A percentile compares a stretch with the other conserved stretches of the same genome.
Conservation (phyloP, 2,113 vertebrate genomes). For the Antidorcas marsupialis region DNA sequence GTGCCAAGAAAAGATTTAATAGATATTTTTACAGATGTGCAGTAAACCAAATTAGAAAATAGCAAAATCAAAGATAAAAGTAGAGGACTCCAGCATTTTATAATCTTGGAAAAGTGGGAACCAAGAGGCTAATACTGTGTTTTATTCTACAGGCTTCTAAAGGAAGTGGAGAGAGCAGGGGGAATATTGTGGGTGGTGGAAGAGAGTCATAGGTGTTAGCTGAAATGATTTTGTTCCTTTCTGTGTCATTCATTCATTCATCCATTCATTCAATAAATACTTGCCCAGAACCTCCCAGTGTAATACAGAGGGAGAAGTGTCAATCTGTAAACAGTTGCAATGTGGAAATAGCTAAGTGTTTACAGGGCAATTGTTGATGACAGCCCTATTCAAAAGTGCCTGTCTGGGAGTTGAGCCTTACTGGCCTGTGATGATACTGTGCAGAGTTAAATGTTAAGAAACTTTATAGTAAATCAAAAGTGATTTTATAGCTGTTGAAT, state of each 20-base stretch:
- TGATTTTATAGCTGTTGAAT: neutral
- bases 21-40: neutral
- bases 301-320: neutral
- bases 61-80: neutral
- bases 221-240: neutral
- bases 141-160: neutral
- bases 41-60: neutral
- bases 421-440: neutral
- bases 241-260: neutral
- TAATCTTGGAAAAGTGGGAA: neutral
- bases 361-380: neutral
- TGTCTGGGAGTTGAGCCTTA: neutral
- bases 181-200: neutral
- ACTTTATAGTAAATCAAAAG: neutral
- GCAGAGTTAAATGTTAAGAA: neutral
- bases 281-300: neutral
- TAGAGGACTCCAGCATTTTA: neutral
- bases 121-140: neutral
- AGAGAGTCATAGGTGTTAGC: neutral
- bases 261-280: neutral
- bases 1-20: neutral
- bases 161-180: neutral
- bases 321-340: neutral
- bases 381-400: neutral
- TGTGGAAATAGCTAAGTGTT: neutral